A percentile compares a stretch with the other conserved stretches of the same genome.
Conservation (phyloP, 2,797 vertebrate species). For the Dallia pectoralis region DNA sequence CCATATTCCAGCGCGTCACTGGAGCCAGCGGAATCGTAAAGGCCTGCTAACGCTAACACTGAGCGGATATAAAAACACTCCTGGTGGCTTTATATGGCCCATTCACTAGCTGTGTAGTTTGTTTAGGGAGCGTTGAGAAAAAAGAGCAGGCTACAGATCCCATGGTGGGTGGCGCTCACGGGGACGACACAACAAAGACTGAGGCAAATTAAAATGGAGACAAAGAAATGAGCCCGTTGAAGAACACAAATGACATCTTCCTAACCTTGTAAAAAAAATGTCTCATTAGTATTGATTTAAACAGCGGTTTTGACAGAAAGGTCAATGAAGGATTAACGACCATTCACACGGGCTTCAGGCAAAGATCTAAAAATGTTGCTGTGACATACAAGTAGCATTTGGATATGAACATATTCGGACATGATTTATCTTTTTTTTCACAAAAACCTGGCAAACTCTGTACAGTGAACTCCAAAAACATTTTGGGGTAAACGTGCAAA, state of each 20-base stretch:
- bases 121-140: constrained; percentile 40
- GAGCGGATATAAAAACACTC: constrained; percentile 74
- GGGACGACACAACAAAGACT: constrained; percentile 14
- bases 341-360: constrained; percentile 1
- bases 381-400: not conserved
- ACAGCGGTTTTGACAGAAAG: constrained; percentile 7
- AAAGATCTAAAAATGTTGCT: constrained; percentile 5
- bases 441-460: too few relatives aligned
- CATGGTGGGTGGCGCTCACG: constrained; percentile 8
- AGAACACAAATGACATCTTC: constrained; percentile 7
- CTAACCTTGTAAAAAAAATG: constrained; percentile 30
- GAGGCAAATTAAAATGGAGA: constrained; percentile 20
- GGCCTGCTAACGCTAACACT: constrained; percentile 72
- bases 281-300: constrained; percentile 25
- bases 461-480: too few relatives aligned
- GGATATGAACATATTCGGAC: not conserved
- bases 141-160: constrained; percentile 19
- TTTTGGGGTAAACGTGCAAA: too few relatives aligned
- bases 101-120: constrained; percentile 59
- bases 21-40: constrained; percentile 76
- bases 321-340: constrained; percentile 6
- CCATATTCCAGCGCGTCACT: constrained; percentile 60
- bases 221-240: constrained; percentile 19
- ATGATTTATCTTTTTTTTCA: too few relatives aligned
- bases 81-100: constrained; percentile 67